Percentiles rank a stretch among this genome's conserved stretches.
These are phyloP conservation scores for Gymnocheta viridis DNA, from an alignment of 2,888 invertebrate species.

Conservation along the genomic window DNA sequence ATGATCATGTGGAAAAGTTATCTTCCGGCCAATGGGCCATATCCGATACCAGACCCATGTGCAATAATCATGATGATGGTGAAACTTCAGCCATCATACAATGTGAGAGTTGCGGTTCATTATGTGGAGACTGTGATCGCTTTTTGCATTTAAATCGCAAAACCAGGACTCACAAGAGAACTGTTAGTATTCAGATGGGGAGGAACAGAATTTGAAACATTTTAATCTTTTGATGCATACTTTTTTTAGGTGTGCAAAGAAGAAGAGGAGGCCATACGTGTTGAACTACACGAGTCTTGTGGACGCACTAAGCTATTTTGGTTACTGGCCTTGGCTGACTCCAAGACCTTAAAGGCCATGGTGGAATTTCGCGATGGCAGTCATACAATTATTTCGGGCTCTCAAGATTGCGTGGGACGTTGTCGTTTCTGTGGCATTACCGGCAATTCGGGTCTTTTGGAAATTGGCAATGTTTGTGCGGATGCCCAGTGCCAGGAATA, in stretches of 20 bases:
- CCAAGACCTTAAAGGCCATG: conserved; percentile 93
- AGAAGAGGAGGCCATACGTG: conserved; percentile 96
- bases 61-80: conserved; percentile 98
- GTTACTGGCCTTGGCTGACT: conserved; percentile 95
- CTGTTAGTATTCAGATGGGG: conserved; percentile 73
- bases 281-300: conserved; percentile 98
- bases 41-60: conserved; percentile 87
- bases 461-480: conserved; percentile 96
- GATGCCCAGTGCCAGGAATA: conserved; percentile 95
- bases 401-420: conserved; percentile 85
- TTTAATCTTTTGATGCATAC: not conserved
- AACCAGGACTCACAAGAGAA: conserved; percentile 91
- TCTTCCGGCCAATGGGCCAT: conserved; percentile 90
- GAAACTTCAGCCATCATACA: conserved; percentile 95
- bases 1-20: conserved; percentile 92
- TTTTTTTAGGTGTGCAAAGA: conserved; percentile 88
- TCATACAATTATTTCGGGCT: conserved; percentile 82
- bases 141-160: conserved; percentile 95
- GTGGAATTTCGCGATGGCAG: conserved; percentile 93
- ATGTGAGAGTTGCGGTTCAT: conserved; percentile 94
- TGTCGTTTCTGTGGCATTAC: conserved; percentile 96
- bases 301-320: conserved; percentile 98
- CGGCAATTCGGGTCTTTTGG: conserved; percentile 91
- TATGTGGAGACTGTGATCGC: conserved; percentile 98
- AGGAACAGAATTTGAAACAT: not conserved